phyloP scores from a whole-genome alignment of 30 jellyfish, hydroid and myxozoan genomes.

The Haliclystus octoradiatus region DNA sequence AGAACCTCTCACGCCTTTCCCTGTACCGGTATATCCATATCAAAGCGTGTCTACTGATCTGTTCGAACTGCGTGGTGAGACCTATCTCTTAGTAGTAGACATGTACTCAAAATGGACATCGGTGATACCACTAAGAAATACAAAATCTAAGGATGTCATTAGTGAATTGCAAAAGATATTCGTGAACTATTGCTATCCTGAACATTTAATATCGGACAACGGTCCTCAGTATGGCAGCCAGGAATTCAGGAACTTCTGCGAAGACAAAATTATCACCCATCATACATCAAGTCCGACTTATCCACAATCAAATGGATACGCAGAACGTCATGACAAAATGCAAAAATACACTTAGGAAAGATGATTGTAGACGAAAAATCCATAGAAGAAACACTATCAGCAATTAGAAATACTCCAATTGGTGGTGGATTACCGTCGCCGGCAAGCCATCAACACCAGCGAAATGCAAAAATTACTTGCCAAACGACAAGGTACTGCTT shows the following conservation, averaged over 20 bases:
- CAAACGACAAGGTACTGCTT: background rate
- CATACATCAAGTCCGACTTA: background rate
- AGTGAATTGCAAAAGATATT: background rate
- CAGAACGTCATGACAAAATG: background rate
- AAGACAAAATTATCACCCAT: background rate
- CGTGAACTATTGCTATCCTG: background rate
- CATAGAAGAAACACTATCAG: background rate
- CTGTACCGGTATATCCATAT: too few species aligned
- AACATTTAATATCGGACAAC: background rate
- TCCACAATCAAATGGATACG: background rate
- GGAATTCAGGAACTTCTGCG: background rate
- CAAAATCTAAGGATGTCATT: background rate
- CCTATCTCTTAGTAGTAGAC: background rate
- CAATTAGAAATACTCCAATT: background rate
- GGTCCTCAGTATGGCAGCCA: background rate
- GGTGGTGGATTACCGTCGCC: slow-evolving; percentile 1
- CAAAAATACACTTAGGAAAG: background rate
- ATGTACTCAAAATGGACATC: background rate
- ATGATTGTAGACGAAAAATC: background rate
- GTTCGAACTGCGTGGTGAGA: too few species aligned
- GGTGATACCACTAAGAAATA: background rate
- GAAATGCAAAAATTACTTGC: background rate
- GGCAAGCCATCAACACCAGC: background rate
- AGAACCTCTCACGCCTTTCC: too few species aligned
- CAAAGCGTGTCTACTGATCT: too few species aligned